Evolutionary conservation across 2,113 vertebrate genomes (phyloP), one percentile per base, ranked within the genome.

Genomic region (Rafetus swinhoei): DNA sequence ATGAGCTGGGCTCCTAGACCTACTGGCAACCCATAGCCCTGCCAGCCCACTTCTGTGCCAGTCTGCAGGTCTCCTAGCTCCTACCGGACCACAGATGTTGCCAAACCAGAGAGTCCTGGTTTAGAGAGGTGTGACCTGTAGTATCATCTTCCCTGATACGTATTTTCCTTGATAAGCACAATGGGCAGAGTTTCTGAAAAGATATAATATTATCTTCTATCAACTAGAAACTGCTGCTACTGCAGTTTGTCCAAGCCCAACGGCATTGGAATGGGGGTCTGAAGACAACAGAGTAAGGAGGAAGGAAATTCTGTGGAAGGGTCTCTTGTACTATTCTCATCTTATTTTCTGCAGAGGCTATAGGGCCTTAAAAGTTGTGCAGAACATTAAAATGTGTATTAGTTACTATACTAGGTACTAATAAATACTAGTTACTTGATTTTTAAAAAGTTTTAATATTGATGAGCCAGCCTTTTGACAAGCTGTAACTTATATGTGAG

Each of bases 171-270:
- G 2, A 56, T 87, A 29, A 74, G 22, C 6, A 77, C 5, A 79
- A 85, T 12, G 59, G 12, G 39, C 4, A 82, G 4, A 60, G 79
- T 89, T 92, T 45, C 57, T 16, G n/a, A 25, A 87, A 89, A 90
- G 53, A 93, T 12, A 0, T 87, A 57, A 0, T 87, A 62, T 84
- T 93, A 87, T 62, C 82, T 94, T 84, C 53, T 91, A 60, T 84
- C 74, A 72, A 14, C 89, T 82, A 89, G n/a, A 89, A 91, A 91
- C 84, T 94, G 82, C 60, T 85, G 91, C 85, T 88, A 85, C 9
- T 6, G 1, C 55, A 87, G 52, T 84, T 91, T 94, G 57, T 39
- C 50, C 45, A 79, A 82, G 19, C 81, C 90, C 65, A 94, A 11
- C 74, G 89, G 69, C 59, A 83, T 88, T 97, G 90, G 79, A 84